These are phyloP conservation scores for Entomyzon cyanotis DNA, from an alignment of 2,113 vertebrate genomes.

Conservation along the genomic window DNA sequence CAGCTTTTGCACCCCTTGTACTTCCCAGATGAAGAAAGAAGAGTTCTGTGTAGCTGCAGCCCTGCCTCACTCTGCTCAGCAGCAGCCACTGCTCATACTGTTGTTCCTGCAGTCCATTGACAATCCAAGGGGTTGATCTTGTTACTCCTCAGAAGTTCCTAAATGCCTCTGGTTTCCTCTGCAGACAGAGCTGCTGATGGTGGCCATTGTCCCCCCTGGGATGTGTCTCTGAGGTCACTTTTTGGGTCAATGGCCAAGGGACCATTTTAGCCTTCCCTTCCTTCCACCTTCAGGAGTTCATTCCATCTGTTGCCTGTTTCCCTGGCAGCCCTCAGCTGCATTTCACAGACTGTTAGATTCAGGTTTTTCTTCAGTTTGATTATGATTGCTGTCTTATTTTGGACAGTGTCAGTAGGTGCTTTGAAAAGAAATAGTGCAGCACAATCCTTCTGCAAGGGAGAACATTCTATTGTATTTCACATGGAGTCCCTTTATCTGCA, in stretches of 20 bases:
- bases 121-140: background rate
- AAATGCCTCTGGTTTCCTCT: background rate
- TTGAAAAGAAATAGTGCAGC: background rate
- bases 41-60: background rate
- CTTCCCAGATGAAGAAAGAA: background rate
- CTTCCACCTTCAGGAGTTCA: background rate
- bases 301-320: background rate
- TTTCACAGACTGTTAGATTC: background rate
- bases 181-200: background rate
- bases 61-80: background rate
- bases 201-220: background rate
- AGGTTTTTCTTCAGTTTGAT: background rate
- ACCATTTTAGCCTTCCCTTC: background rate
- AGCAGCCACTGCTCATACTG: background rate
- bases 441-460: background rate
- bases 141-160: background rate
- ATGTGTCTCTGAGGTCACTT: background rate
- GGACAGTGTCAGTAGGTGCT: background rate
- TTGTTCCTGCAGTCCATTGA: background rate
- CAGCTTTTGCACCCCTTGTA: background rate
- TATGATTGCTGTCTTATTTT: background rate
- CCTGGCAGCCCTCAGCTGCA: background rate
- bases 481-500: background rate
- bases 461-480: background rate
- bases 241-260: background rate